Evolutionary conservation across 2,113 vertebrate genomes (phyloP).

Genomic region (Colius striatus): DNA sequence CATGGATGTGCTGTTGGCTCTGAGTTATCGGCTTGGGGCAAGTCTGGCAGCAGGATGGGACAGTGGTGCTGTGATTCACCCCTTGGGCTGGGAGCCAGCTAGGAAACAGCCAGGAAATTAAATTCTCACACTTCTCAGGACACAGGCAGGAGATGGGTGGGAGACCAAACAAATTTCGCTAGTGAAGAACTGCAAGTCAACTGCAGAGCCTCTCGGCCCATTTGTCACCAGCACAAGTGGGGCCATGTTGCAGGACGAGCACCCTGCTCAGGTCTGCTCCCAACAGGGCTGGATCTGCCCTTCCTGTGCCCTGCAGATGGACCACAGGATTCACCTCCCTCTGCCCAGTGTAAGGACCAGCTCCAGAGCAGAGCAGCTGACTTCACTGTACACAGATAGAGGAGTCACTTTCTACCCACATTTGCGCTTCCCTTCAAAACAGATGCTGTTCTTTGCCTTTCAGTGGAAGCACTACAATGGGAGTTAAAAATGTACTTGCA

Average conservation of each 20-base stretch:
- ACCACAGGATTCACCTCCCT: neutral
- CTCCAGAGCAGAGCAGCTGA: neutral
- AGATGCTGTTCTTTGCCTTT: neutral
- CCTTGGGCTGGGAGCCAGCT: neutral
- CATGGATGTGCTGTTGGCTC: accelerated
- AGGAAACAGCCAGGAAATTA: constrained; percentile 7
- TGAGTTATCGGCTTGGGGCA: neutral
- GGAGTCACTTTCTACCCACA: neutral
- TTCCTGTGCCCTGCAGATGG: neutral
- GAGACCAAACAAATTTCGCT: neutral
- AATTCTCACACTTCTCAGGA: neutral
- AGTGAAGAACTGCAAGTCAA: neutral
- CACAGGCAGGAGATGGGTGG: neutral
- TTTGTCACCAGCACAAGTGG: neutral
- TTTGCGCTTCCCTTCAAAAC: neutral
- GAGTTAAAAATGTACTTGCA: neutral
- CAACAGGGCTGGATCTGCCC: neutral
- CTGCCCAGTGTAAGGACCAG: neutral
- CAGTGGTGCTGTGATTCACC: neutral
- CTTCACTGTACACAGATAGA: neutral
- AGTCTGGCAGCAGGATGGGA: neutral
- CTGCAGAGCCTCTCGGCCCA: neutral
- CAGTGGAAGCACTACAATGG: neutral
- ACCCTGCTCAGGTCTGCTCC: neutral
- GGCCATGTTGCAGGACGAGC: neutral